Conservation (phyloP, 2,113 vertebrate genomes). For the Acanthochromis polyacanthus region DNA sequence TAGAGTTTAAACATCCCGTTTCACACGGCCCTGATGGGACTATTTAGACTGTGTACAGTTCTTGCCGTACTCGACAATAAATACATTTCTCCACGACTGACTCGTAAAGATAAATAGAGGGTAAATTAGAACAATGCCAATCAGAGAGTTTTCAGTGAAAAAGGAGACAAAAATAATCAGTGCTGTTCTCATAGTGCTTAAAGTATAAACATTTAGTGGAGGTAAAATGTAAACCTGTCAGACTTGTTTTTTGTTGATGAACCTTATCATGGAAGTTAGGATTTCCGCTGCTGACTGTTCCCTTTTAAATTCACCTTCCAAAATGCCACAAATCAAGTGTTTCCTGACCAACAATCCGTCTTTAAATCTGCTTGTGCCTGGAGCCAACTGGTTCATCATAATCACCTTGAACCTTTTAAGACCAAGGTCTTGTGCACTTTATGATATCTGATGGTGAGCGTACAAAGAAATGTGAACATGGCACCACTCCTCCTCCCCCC, state of each 20-base stretch:
- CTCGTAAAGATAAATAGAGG: conserved; percentile 73
- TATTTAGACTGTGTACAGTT: conserved; percentile 65
- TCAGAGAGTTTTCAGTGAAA: conserved; percentile 31
- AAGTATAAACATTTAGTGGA: conserved; percentile 40
- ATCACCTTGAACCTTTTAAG: conserved; percentile 39
- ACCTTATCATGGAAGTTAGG: conserved; percentile 8
- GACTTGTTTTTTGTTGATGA: conserved; percentile 23
- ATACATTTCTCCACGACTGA: conserved; percentile 70
- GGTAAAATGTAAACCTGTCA: conserved; percentile 37
- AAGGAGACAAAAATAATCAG: conserved; percentile 20
- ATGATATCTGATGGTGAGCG: conserved; percentile 46
- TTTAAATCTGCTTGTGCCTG: conserved; percentile 27
- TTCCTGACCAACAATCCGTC: background rate
- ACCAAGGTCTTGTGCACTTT: conserved; percentile 43
- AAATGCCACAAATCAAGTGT: background rate
- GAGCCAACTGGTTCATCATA: conserved; percentile 25
- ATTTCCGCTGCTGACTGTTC: conserved; percentile 15
- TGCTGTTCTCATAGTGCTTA: conserved; percentile 17
- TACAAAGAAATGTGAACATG: conserved; percentile 23
- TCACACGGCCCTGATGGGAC: conserved; percentile 69
- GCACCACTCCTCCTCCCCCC: conserved; percentile 43
- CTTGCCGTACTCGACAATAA: conserved; percentile 56
- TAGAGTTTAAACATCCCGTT: conserved; percentile 78
- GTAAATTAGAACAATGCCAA: conserved; percentile 55
- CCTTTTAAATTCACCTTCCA: conserved; percentile 11